These are phyloP conservation scores for Temnothorax nylanderi DNA, from an alignment of 1,140 invertebrate species.

Conservation along the genomic window DNA sequence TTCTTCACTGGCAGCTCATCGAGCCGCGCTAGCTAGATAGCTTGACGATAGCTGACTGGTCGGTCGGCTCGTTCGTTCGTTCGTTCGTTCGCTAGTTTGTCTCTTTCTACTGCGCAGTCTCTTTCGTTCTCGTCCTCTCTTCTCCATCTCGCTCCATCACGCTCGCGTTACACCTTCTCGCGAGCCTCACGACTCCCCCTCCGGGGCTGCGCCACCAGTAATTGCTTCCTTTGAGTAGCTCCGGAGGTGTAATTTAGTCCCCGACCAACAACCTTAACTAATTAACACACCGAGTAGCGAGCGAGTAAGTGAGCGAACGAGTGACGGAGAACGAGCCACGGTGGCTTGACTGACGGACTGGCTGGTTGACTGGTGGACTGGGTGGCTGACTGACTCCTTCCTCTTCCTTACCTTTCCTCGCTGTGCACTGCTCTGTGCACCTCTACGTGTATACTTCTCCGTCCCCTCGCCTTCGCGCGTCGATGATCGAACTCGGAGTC, in stretches of 20 bases:
- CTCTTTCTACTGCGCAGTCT: constrained; percentile 45
- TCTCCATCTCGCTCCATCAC: constrained; percentile 56
- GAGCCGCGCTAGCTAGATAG: constrained; percentile 45
- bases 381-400: constrained; percentile 68
- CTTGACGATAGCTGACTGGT: constrained; percentile 31
- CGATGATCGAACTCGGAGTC: constrained; percentile 68
- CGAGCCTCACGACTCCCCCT: constrained; percentile 78
- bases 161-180: constrained; percentile 55
- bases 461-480: background rate
- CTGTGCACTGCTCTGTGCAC: background rate
- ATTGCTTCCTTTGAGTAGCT: constrained; percentile 86
- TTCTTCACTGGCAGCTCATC: constrained; percentile 60
- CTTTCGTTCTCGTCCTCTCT: constrained; percentile 64
- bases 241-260: constrained; percentile 85
- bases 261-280: constrained; percentile 86
- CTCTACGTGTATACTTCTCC: background rate
- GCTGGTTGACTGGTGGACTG: constrained; percentile 72
- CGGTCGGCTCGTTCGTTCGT: constrained; percentile 15
- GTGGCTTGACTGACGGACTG: constrained; percentile 78
- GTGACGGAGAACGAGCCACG: constrained; percentile 78
- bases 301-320: constrained; percentile 81
- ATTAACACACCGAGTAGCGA: constrained; percentile 85
- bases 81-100: constrained; percentile 70
- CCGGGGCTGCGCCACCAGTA: constrained; percentile 83
- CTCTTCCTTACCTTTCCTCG: constrained; percentile 61